Conservation (phyloP, 2,797 vertebrate species). For the Cuculus canorus region DNA sequence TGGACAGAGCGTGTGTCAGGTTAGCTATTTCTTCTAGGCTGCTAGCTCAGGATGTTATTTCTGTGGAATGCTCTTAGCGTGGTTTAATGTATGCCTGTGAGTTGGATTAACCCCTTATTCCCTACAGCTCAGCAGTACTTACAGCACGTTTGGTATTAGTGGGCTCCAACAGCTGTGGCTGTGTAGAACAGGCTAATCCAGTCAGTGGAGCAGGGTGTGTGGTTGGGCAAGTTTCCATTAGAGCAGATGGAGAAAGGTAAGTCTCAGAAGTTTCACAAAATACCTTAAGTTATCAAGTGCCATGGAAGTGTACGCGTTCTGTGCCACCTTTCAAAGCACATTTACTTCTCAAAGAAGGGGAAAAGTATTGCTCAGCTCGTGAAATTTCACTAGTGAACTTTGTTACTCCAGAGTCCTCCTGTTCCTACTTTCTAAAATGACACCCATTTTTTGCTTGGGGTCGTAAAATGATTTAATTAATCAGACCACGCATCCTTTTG, state of each 20-base stretch:
- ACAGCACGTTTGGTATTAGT: fast-evolving
- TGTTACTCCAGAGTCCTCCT: background rate
- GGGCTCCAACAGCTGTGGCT: background rate
- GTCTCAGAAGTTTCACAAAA: background rate
- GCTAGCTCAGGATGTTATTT: background rate
- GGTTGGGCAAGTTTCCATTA: background rate
- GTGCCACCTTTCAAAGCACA: background rate
- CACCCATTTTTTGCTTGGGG: background rate
- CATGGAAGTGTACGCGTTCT: fast-evolving
- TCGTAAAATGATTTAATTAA: background rate
- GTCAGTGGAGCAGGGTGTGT: fast-evolving
- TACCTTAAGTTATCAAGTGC: background rate
- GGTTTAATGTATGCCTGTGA: background rate
- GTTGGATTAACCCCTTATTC: constrained; percentile 38
- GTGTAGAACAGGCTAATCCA: fast-evolving
- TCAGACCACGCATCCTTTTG: background rate
- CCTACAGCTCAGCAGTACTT: background rate
- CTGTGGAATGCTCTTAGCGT: constrained; percentile 45
- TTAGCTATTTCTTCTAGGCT: background rate
- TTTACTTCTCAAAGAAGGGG: background rate
- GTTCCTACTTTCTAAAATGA: background rate
- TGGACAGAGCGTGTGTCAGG: background rate
- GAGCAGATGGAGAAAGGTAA: background rate
- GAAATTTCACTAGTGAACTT: background rate
- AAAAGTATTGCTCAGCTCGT: background rate